Evolutionary conservation across 2,888 invertebrate species (phyloP).

Genomic region (Liposcelis brunnea): DNA sequence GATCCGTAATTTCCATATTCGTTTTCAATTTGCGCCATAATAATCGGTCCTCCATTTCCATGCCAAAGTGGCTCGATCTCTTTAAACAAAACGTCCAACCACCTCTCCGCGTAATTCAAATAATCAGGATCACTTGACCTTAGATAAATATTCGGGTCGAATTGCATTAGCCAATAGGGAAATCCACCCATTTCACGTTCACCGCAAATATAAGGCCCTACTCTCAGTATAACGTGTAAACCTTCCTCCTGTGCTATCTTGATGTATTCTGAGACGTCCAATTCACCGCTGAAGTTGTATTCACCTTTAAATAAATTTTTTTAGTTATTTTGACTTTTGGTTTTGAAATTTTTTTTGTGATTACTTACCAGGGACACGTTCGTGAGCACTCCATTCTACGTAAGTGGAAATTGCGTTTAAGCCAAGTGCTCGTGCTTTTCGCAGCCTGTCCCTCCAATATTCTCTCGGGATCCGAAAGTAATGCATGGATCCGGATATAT

Average conservation of each 20-base stretch:
- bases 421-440: background rate
- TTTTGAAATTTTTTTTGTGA: background rate
- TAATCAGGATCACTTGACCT: slow-evolving; percentile 49
- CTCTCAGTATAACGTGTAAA: slow-evolving; percentile 60
- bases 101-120: slow-evolving; percentile 30
- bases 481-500: background rate
- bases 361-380: slow-evolving; percentile 24
- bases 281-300: slow-evolving; percentile 46
- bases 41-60: slow-evolving; percentile 66
- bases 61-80: slow-evolving; percentile 35
- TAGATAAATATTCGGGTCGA: slow-evolving; percentile 36
- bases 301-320: no score
- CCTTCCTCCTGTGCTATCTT: no score
- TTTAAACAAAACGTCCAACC: slow-evolving; percentile 32
- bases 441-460: slow-evolving; percentile 4
- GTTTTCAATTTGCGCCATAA: slow-evolving; percentile 85
- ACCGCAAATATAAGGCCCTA: slow-evolving; percentile 85
- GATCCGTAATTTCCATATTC: slow-evolving; percentile 74
- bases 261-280: slow-evolving; percentile 45
- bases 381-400: slow-evolving; percentile 32
- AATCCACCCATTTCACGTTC: slow-evolving; percentile 75
- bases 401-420: slow-evolving; percentile 19
- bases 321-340: no score
- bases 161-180: slow-evolving; percentile 21
- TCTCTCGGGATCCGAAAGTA: background rate